Evolutionary conservation across 1,140 invertebrate species (phyloP).

Genomic region (Drosophila sp.): DNA sequence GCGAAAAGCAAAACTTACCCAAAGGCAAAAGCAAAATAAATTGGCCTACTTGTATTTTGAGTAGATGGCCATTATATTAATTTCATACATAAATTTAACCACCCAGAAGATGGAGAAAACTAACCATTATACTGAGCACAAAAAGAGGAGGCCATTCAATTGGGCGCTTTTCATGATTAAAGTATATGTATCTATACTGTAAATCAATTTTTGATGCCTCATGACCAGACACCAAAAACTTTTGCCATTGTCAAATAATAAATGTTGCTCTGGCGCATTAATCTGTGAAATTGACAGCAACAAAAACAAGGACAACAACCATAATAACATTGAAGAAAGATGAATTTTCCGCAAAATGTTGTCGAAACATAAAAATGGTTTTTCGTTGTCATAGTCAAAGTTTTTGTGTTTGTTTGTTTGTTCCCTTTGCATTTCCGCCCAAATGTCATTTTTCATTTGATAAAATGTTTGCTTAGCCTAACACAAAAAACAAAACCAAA

Average conservation of each 20-base stretch:
- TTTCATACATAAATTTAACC: conserved; percentile 6
- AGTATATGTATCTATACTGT: conserved; percentile 1
- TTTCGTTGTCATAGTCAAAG: conserved; percentile 2
- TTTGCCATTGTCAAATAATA: conserved; percentile 14
- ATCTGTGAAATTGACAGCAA: conserved; percentile 11
- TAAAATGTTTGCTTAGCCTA: conserved; percentile 3
- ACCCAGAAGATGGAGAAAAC: neutral
- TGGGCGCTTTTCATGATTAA: too few species aligned
- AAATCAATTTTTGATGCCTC: conserved; percentile 14
- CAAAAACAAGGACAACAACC: neutral
- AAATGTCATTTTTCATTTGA: conserved; percentile 6
- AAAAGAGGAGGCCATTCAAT: too few species aligned
- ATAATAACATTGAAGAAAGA: conserved; percentile 6
- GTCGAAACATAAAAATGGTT: conserved; percentile 7
- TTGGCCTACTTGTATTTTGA: conserved; percentile 10
- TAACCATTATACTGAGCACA: neutral
- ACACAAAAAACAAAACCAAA: neutral
- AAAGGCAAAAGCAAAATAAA: conserved; percentile 6
- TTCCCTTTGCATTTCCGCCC: conserved; percentile 1
- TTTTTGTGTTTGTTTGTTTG: neutral
- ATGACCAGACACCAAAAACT: conserved; percentile 13
- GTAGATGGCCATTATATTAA: conserved; percentile 7
- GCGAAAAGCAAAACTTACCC: neutral
- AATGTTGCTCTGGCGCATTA: conserved; percentile 11
- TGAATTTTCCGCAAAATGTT: conserved; percentile 7